Evolutionary conservation across 2,888 invertebrate species (phyloP).

Genomic region (Muschampia plurimacula): DNA sequence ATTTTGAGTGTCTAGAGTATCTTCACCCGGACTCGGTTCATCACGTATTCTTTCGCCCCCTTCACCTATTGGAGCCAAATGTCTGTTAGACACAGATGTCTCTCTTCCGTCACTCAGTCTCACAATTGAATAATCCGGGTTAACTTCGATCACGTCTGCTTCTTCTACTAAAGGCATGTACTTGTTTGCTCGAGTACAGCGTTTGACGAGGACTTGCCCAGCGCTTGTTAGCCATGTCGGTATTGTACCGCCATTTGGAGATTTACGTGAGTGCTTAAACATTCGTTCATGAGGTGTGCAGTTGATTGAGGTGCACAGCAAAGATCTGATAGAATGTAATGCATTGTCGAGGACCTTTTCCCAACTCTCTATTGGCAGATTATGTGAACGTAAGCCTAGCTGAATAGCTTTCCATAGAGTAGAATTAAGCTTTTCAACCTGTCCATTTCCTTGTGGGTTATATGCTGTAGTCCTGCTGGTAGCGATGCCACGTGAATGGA

Average conservation of each 20-base stretch:
- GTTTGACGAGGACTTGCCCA: background rate
- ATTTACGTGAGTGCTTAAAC: slow-evolving; percentile 30
- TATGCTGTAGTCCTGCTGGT: slow-evolving; percentile 32
- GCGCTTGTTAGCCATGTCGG: slow-evolving; percentile 11
- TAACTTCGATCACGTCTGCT: background rate
- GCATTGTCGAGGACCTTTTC: slow-evolving; percentile 34
- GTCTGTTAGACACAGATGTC: slow-evolving; percentile 16
- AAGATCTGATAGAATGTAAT: slow-evolving; percentile 41
- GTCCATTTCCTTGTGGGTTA: slow-evolving; percentile 34
- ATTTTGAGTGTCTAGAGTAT: background rate
- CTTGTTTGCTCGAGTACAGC: background rate
- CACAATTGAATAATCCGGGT: slow-evolving; percentile 5
- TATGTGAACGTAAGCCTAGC: background rate
- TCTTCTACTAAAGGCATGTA: slow-evolving; percentile 1
- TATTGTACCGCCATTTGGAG: slow-evolving; percentile 28
- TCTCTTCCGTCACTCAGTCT: slow-evolving; percentile 6
- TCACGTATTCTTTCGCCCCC: background rate
- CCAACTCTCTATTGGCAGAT: slow-evolving; percentile 24
- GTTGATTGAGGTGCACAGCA: slow-evolving; percentile 38
- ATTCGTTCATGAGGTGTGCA: slow-evolving; percentile 40
- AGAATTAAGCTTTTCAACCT: slow-evolving; percentile 1
- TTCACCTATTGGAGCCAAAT: slow-evolving; percentile 18
- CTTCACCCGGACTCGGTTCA: background rate
- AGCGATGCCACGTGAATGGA: slow-evolving; percentile 20
- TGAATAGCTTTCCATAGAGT: slow-evolving; percentile 12